Base-by-base conservation (phyloP, 1,140 invertebrate species). In the Neodiprion pinetum region DNA sequence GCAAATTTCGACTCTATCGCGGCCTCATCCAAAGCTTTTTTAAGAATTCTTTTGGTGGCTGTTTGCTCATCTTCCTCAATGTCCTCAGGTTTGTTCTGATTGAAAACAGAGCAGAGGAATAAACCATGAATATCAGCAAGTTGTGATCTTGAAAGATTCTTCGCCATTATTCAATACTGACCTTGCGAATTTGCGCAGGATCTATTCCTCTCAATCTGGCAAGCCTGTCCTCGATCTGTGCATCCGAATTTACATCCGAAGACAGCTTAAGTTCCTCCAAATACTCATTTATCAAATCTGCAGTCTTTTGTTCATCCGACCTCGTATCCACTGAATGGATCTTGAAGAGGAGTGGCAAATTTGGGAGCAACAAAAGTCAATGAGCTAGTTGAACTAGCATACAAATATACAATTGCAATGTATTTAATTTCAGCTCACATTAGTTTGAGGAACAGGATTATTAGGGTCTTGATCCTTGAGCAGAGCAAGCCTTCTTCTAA, bases 211-310 rank as follows among this genome's bases (percentile, higher is more conserved):
- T 84, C 9, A 84, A 76, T 21, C 71, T 53, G 74, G 82, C 79
- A 2, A 87, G 71, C 75, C 81, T 76, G 10, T 69, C 67, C 70
- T 85, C 79, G 65, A 86, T 80, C 61, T 87, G 81, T 7, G 71
- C 71, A 49, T 71, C 72, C n/a, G 80, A 71, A 75, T 79, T 75
- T 14, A 67, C 75, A 21, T 76, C 67, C 0, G 78, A 71, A 1
- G 81, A 74, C 48, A 87, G 75, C 49, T 84, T 74, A 14, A 88
- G 67, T 73, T 76, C 81, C 48, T 81, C 80, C 1, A 86, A 12
- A 72, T 86, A 88, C 48, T 88, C 74, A 23, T 81, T 79, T 67
- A 88, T 83, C 23, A 88, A 82, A 76, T 88, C 87, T 17, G 88
- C 84, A 12, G 82, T 74, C 73, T 88, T 87, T 70, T 88, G 71